Evolutionary conservation across 92 coral and sea anemone species (phyloP).

Genomic region (Heliopora coerulea): DNA sequence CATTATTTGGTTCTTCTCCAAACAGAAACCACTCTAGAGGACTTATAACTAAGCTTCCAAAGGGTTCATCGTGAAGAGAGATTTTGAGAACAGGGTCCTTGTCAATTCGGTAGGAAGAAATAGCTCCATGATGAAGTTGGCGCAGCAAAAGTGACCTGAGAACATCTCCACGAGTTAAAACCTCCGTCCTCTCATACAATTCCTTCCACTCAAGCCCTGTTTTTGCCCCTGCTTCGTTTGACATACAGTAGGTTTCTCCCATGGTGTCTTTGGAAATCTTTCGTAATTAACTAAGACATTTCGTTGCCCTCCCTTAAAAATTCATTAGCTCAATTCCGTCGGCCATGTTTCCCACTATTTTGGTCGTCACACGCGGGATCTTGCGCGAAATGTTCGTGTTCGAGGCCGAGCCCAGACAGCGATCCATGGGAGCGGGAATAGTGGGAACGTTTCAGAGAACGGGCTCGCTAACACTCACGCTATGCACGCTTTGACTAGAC

Average conservation of each 20-base stretch:
- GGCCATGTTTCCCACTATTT: too few species aligned
- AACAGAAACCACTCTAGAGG: constrained; percentile 82
- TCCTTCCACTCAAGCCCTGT: not conserved
- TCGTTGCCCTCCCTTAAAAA: too few species aligned
- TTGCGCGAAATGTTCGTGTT: too few species aligned
- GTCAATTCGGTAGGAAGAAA: not conserved
- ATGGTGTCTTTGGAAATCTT: too few species aligned
- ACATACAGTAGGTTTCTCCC: not conserved
- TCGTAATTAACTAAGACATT: not conserved
- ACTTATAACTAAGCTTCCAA: constrained; percentile 61
- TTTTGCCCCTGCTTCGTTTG: not conserved
- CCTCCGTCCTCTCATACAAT: not conserved
- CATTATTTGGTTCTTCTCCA: constrained; percentile 78
- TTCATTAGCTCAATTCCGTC: too few species aligned
- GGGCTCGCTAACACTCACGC: too few species aligned
- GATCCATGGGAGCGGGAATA: too few species aligned
- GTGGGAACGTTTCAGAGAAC: too few species aligned
- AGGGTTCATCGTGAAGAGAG: constrained; percentile 60
- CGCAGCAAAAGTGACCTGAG: not conserved
- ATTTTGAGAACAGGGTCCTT: constrained; percentile 58
- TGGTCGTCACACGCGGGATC: too few species aligned
- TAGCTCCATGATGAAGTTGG: constrained; percentile 6
- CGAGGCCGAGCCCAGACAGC: too few species aligned
- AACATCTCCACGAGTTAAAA: not conserved
- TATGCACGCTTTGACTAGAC: too few species aligned